Conservation (phyloP, 2,888 invertebrate genomes). For the Xestia xanthographa region DNA sequence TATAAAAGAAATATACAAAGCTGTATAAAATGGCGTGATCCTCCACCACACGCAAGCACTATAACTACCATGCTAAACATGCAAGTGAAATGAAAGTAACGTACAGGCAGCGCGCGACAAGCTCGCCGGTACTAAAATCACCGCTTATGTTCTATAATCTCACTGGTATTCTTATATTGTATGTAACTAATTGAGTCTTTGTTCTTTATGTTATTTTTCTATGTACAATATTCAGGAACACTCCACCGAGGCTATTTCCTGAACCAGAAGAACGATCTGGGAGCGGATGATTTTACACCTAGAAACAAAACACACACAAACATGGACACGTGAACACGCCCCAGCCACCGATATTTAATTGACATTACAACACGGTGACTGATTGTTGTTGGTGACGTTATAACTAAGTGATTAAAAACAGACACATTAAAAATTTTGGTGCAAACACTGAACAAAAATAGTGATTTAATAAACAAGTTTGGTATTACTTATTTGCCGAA, state of each 20-base stretch:
- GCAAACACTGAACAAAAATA: constrained; percentile 60
- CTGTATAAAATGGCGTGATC: constrained; percentile 32
- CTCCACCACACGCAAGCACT: constrained; percentile 55
- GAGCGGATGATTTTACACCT: constrained; percentile 90
- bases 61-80: constrained; percentile 67
- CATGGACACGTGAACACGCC: constrained; percentile 81
- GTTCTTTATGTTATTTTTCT: constrained; percentile 86
- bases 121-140: constrained; percentile 89
- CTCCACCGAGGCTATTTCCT: constrained; percentile 88
- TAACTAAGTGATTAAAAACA: constrained; percentile 51
- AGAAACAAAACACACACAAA: constrained; percentile 87
- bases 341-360: constrained; percentile 76
- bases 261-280: constrained; percentile 91
- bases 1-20: constrained; percentile 41
- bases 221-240: constrained; percentile 89
- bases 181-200: constrained; percentile 90
- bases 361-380: constrained; percentile 63
- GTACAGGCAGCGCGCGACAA: constrained; percentile 87
- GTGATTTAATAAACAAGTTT: constrained; percentile 44
- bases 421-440: constrained; percentile 52
- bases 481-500: constrained; percentile 54
- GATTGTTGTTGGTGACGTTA: constrained; percentile 56
- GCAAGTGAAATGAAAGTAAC: constrained; percentile 83
- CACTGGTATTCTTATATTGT: constrained; percentile 89
- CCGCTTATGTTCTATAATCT: constrained; percentile 89